Evolutionary conservation across 92 coral and sea anemone genomes (phyloP), one percentile per base, ranked within the genome.

Genomic region (Heliopora coerulea): DNA sequence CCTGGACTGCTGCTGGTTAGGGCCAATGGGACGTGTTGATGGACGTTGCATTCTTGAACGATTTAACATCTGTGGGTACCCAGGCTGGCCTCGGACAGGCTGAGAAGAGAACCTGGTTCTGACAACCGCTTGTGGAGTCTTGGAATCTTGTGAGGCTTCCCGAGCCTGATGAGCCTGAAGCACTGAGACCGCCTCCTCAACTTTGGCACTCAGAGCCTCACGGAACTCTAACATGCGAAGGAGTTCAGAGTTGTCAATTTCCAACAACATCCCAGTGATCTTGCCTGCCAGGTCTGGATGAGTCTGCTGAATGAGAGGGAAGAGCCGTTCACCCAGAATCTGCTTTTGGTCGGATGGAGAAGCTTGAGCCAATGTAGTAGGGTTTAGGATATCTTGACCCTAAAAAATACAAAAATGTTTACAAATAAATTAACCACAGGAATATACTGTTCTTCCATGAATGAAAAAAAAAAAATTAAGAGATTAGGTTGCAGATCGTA

Each of bases 191-290:
- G 96, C 97, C 64, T 91, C 97, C 25, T 86, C 83, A 11, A 86
- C 96, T 79, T 92, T 92, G 65, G 93, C 88, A 12, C 75, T 61
- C 41, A 92, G 79, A 8, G 97, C 97, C 35, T 89, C 97, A 23
- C 78, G 85, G 3, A 96, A 92, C 89, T 89, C 97, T 83, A 92
- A 30, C 96, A 92, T 85, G 86, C 87, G 93, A 60, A 92, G 82
- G 79, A 92, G 77, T 88, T 92, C 97, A 4, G 96, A 87, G 80
- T 92, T 92, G 83, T 92, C 97, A 39, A 92, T 89, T 82, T 92
- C 97, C 73, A 92, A 33, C 92, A 92, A 72, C 97, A 92, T 89
- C 46, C 97, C 97, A 63, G 97, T 92, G 82, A 93, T 93, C 74
- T 93, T 93, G 32, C 97, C 97, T 74, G 97, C 97, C 62, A 87